phyloP scores from a whole-genome alignment of 2,888 invertebrate genomes.

The Aleiodes alternator region DNA sequence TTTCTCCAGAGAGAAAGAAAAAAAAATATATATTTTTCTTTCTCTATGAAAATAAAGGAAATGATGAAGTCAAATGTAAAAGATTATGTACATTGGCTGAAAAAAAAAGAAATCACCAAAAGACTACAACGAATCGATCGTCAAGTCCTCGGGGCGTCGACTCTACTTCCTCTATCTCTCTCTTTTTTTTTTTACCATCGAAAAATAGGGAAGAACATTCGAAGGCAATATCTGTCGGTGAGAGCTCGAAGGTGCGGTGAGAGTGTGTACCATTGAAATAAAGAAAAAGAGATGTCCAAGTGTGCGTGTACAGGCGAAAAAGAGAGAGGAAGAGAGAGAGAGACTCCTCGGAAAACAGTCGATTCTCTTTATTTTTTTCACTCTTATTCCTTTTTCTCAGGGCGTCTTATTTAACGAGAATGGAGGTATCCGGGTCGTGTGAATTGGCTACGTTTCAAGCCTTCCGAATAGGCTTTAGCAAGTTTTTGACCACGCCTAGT shows the following conservation, averaged over 20 bases:
- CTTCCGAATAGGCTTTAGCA: conserved; percentile 53
- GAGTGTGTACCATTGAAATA: conserved; percentile 35
- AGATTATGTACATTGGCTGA: background rate
- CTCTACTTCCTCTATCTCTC: conserved; percentile 31
- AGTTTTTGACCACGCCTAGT: conserved; percentile 30
- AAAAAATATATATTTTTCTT: no score
- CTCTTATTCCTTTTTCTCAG: conserved; percentile 49
- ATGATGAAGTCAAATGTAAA: background rate
- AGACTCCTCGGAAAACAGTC: conserved; percentile 27
- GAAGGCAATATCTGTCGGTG: conserved; percentile 55
- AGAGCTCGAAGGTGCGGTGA: conserved; percentile 49
- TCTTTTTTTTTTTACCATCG: background rate
- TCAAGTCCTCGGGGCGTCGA: conserved; percentile 33
- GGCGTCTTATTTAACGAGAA: conserved; percentile 58
- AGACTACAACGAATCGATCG: conserved; percentile 18
- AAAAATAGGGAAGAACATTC: conserved; percentile 49
- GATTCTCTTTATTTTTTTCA: conserved; percentile 40
- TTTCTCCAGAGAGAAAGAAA: no score
- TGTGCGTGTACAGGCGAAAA: background rate
- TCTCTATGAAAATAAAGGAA: background rate
- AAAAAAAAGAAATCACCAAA: background rate
- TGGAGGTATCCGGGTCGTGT: conserved; percentile 57
- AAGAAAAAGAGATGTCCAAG: conserved; percentile 24
- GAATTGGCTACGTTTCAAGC: conserved; percentile 59
- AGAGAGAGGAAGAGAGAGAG: background rate